Evolutionary conservation across 2,797 vertebrate species (phyloP).

Genomic region (Lemur catta): DNA sequence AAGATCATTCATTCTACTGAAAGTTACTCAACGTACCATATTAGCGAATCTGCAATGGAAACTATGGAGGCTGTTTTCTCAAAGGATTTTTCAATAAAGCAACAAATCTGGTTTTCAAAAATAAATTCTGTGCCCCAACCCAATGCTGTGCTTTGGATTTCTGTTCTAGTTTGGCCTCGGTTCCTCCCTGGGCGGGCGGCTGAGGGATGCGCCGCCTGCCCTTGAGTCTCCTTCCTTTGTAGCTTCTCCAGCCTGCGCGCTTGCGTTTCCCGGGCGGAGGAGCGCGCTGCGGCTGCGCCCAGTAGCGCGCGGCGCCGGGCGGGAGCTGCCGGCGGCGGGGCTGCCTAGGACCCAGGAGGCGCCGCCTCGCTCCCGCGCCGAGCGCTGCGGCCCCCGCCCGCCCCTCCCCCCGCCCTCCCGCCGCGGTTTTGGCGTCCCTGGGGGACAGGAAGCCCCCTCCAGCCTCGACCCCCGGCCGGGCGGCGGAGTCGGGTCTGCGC

Average conservation of each 20-base stretch:
- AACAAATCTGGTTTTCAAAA: not conserved
- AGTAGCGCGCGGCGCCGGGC: not conserved
- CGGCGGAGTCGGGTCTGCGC: not conserved
- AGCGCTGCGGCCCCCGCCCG: not conserved
- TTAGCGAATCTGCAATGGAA: not conserved
- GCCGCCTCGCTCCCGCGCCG: not conserved
- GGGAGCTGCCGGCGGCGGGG: not conserved
- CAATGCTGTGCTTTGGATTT: not conserved
- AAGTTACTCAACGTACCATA: not conserved
- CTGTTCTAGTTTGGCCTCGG: not conserved
- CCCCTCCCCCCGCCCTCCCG: not conserved
- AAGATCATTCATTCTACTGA: not conserved
- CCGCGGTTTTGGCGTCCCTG: not conserved
- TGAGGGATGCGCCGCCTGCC: constrained; percentile 50
- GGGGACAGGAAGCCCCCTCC: not conserved
- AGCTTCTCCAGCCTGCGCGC: not conserved
- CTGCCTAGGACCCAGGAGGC: constrained; percentile 37
- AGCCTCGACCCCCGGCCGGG: not conserved
- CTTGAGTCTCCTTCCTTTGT: constrained; percentile 79
- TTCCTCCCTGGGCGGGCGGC: not conserved
- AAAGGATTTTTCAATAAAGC: constrained; percentile 28
- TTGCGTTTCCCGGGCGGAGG: constrained; percentile 9
- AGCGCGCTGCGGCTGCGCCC: constrained; percentile 50
- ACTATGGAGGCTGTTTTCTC: not conserved
- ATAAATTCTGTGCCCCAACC: not conserved